These are phyloP conservation scores for Aphidoletes aphidimyza DNA, from an alignment of 2,888 invertebrate genomes.

Conservation along the genomic window DNA sequence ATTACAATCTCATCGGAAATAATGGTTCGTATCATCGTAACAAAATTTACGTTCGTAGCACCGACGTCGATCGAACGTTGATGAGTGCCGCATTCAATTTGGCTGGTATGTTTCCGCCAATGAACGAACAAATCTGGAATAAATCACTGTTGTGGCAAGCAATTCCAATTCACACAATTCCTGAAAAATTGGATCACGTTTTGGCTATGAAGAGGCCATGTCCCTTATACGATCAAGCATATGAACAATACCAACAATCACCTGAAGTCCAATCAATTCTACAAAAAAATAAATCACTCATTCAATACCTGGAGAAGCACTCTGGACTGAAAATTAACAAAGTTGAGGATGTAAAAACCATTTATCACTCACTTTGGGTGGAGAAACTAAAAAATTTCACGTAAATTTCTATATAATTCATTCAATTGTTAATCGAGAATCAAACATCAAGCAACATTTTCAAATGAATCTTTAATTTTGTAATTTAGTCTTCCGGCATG, in stretches of 20 bases:
- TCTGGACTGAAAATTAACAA: not conserved
- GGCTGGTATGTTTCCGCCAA: conserved; percentile 80
- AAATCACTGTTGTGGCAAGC: conserved; percentile 76
- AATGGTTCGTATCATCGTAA: not conserved
- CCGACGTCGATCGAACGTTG: conserved; percentile 70
- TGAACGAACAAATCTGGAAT: conserved; percentile 72
- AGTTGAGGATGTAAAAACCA: conserved; percentile 66
- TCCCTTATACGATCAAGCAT: conserved; percentile 71
- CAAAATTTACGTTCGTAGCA: not conserved
- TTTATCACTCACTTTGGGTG: conserved; percentile 77
- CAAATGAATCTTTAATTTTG: not conserved
- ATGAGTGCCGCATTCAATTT: conserved; percentile 78
- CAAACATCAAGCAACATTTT: not conserved
- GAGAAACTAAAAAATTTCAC: conserved; percentile 73
- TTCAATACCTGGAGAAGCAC: not conserved
- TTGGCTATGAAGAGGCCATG: conserved; percentile 74
- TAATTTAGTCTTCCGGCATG: not conserved
- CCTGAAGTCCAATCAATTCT: conserved; percentile 66
- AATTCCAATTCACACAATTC: conserved; percentile 78
- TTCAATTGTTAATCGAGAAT: too few species aligned
- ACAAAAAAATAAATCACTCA: conserved; percentile 63
- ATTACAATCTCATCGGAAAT: not conserved
- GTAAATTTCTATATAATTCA: conserved; percentile 56
- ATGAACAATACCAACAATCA: conserved; percentile 68
- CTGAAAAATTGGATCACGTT: conserved; percentile 74